Percentiles rank a stretch among this genome's conserved stretches.
phyloP scores from a whole-genome alignment of 2,797 vertebrate genomes.

The Antrozous pallidus region DNA sequence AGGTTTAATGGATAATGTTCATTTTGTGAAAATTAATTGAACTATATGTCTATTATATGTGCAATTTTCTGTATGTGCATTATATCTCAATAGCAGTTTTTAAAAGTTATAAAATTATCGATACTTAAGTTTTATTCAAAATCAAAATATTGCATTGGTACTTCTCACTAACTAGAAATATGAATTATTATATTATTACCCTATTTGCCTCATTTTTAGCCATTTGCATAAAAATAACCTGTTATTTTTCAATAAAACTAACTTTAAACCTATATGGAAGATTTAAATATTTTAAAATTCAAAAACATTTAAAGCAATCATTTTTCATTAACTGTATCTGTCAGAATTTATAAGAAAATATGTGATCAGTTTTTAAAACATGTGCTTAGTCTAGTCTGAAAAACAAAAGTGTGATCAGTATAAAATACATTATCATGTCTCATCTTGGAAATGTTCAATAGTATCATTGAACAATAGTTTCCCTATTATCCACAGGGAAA shows the following conservation, averaged over 20 bases:
- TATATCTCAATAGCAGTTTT: background rate
- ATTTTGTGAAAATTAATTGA: background rate
- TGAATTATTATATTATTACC: background rate
- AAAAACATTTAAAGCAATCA: background rate
- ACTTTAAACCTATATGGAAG: background rate
- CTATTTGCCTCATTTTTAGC: background rate
- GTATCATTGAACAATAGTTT: background rate
- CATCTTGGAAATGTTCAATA: background rate
- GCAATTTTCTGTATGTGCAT: background rate
- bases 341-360: background rate
- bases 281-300: background rate
- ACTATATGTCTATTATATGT: background rate
- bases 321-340: background rate
- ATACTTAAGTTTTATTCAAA: background rate
- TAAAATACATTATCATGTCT: background rate
- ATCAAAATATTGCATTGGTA: background rate
- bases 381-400: background rate
- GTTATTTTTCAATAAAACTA: background rate
- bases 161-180: background rate
- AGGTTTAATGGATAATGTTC: background rate
- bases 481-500: background rate
- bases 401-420: background rate
- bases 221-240: background rate
- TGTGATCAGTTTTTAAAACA: background rate
- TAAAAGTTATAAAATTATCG: background rate